Base-by-base conservation (phyloP, 1,140 invertebrate genomes). In the Fragariocoptes setiger region DNA sequence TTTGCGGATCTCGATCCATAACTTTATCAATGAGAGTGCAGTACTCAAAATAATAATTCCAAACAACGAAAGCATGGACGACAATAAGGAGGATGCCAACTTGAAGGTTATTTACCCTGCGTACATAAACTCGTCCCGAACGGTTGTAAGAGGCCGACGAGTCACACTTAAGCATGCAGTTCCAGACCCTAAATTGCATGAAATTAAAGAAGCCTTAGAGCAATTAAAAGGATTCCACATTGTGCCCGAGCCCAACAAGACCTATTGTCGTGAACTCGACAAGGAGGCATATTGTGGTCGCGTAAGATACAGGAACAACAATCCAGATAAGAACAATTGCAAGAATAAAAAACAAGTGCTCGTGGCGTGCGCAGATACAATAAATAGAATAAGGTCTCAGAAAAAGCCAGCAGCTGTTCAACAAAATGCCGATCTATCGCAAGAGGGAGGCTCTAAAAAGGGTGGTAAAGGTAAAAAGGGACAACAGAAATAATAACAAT, bases 61-160 rank as follows among this genome's bases (percentile, higher is more conserved):
- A n/a, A n/a, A n/a, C n/a, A n/a, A n/a, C n/a, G n/a, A n/a, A n/a
- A n/a, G n/a, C n/a, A 31, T 31, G 25, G 25, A 8, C 25, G 25
- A 31, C 8, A n/a, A 8, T n/a, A 31, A 31, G 8, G n/a, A 8
- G n/a, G 25, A 31, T 31, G n/a, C 8, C 8, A 31, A 31, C 8
- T n/a, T n/a, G 8, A 31, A 31, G 8, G n/a, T 31, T 31, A 75
- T 97, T 42, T 95, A 95, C 61, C 90, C 90, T 35, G 71, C 79
- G 0, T 95, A 95, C 50, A 64, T 95, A 17, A 94, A 95, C 52
- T 83, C 71, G 47, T 88, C 82, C 52, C 88, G 80, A 57, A 80
- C 78, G 0, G 53, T 75, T 20, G 72, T 74, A 2, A 69, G 85
- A 55, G 88, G 88, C 5, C 64, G 88, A 19, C 69, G 71, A 47